phyloP scores from a whole-genome alignment of 2,797 vertebrate genomes.

The Xenopus petersii region DNA sequence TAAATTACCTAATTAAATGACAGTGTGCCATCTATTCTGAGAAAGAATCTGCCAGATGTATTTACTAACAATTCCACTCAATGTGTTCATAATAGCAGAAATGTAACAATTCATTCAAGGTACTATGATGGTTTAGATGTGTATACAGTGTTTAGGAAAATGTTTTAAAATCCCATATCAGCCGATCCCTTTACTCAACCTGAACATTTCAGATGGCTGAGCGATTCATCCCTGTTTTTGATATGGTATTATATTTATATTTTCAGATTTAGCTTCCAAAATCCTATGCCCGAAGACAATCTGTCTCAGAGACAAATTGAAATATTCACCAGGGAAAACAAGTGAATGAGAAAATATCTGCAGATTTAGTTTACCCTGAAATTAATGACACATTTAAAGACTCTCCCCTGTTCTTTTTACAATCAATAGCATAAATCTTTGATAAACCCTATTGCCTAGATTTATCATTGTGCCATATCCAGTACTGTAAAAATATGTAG shows the following conservation, averaged over 20 bases:
- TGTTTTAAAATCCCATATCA: no score
- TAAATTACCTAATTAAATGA: conserved; percentile 49
- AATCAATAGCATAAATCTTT: neutral
- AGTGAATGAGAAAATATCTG: neutral
- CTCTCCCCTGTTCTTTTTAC: neutral
- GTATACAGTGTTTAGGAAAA: no score
- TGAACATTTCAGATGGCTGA: no score
- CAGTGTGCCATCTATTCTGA: conserved; percentile 39
- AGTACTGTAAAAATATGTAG: neutral
- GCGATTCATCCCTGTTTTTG: no score
- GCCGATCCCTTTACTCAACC: no score
- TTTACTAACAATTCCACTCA: conserved; percentile 34
- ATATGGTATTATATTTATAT: no score
- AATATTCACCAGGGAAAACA: neutral
- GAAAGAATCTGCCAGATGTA: conserved; percentile 36
- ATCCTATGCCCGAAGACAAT: no score
- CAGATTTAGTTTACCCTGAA: neutral
- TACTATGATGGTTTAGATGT: no score
- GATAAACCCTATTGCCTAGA: neutral
- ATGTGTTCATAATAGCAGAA: neutral
- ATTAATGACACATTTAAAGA: neutral
- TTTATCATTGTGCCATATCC: neutral
- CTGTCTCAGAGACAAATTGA: neutral
- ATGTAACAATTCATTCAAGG: no score
- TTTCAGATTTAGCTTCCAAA: no score